Conservation (phyloP, 2,113 vertebrate genomes). For the Pagrus major region DNA sequence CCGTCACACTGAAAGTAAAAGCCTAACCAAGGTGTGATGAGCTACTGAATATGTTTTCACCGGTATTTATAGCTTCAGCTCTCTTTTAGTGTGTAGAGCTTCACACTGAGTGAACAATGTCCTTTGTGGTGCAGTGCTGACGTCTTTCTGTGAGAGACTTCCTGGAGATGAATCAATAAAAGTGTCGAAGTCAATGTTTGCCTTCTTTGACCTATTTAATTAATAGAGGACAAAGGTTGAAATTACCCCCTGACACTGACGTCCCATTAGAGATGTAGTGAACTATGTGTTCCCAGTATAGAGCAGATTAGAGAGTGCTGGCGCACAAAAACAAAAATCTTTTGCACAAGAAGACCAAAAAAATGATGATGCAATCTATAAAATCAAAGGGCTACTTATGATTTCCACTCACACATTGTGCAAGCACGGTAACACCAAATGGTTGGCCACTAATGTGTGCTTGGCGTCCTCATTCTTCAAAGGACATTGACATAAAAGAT, state of each 20-base stretch:
- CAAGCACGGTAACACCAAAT: too few relatives aligned
- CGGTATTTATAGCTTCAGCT: not conserved
- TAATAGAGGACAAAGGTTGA: not conserved
- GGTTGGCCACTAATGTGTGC: too few relatives aligned
- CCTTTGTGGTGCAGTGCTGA: not conserved
- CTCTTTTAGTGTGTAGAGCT: not conserved
- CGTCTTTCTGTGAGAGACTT: conserved; percentile 4
- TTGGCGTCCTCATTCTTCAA: too few relatives aligned
- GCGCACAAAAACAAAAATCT: too few relatives aligned
- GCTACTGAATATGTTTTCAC: not conserved
- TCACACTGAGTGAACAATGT: not conserved
- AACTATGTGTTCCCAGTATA: not conserved
- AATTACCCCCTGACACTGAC: not conserved
- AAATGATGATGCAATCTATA: too few relatives aligned
- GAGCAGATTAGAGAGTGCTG: too few relatives aligned
- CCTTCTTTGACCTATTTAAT: conserved; percentile 15
- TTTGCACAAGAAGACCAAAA: too few relatives aligned
- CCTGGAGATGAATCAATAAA: not conserved
- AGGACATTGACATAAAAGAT: too few relatives aligned
- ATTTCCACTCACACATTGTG: too few relatives aligned
- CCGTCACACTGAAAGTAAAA: too few relatives aligned
- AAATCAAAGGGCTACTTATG: too few relatives aligned
- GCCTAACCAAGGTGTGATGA: not conserved
- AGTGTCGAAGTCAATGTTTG: not conserved
- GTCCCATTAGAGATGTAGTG: not conserved